Evolutionary conservation across 2,113 vertebrate species (phyloP).

Genomic region (Rhynchomys soricoides): DNA sequence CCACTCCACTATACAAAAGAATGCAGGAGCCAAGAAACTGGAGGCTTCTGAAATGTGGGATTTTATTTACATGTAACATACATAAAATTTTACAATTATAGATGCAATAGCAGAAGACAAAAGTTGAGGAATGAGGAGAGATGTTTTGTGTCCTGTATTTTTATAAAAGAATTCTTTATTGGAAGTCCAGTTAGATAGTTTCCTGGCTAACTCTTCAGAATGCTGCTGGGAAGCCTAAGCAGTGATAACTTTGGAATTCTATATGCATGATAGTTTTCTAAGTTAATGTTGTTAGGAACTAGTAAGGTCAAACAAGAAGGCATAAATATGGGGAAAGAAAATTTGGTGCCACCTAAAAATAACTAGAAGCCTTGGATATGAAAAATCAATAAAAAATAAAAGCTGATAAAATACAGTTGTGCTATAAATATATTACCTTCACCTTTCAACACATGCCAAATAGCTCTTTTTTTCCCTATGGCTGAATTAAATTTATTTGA

Average conservation of each 20-base stretch:
- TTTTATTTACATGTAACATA: background rate
- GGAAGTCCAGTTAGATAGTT: background rate
- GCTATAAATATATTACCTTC: background rate
- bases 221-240: background rate
- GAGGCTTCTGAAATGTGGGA: background rate
- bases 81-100: slow-evolving; percentile 5
- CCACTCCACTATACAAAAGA: background rate
- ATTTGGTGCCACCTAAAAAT: background rate
- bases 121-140: background rate
- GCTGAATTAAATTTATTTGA: background rate
- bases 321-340: background rate
- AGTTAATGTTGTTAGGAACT: slow-evolving; percentile 8
- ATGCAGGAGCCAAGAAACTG: background rate
- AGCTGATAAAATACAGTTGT: background rate
- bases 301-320: background rate
- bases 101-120: background rate
- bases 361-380: background rate
- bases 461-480: background rate
- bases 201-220: background rate
- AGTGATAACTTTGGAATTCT: background rate
- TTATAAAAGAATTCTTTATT: background rate
- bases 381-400: slow-evolving; percentile 51
- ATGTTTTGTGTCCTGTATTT: background rate
- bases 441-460: background rate
- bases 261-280: background rate